Evolutionary conservation across 1,140 invertebrate genomes (phyloP).

Genomic region (Drosophila pseudoananassae): DNA sequence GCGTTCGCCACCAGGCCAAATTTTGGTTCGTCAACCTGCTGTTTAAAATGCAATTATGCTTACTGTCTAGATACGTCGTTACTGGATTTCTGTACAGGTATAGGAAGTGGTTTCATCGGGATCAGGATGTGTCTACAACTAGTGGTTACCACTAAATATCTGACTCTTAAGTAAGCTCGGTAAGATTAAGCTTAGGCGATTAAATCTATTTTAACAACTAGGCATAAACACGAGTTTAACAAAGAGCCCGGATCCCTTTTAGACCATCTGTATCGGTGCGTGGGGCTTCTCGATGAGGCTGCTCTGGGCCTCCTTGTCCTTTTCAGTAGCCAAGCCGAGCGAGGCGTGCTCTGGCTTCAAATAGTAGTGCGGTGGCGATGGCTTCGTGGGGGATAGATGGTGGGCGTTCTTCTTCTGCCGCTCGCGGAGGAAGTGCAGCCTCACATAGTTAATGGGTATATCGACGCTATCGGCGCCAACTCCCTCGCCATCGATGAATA

Average conservation of each 20-base stretch:
- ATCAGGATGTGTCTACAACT: conserved; percentile 14
- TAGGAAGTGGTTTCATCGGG: conserved; percentile 5
- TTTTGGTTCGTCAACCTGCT: conserved; percentile 11
- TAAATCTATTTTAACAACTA: conserved; percentile 69
- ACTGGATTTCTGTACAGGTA: conserved; percentile 51
- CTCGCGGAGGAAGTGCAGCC: conserved; percentile 89
- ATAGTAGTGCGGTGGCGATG: conserved; percentile 55
- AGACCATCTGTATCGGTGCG: conserved; percentile 60
- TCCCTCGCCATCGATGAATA: conserved; percentile 93
- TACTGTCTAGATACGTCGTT: conserved; percentile 19
- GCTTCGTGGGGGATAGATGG: not conserved
- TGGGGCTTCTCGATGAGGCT: conserved; percentile 71
- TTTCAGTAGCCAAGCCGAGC: conserved; percentile 45
- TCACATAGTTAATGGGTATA: conserved; percentile 92
- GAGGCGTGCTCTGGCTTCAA: conserved; percentile 57
- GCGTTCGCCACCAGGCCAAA: conserved; percentile 14
- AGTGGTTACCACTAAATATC: conserved; percentile 15
- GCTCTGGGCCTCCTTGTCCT: conserved; percentile 75
- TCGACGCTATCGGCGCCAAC: conserved; percentile 91
- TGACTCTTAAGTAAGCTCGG: conserved; percentile 67
- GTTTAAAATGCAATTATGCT: conserved; percentile 41
- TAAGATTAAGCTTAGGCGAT: conserved; percentile 62
- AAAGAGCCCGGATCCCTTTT: conserved; percentile 11
- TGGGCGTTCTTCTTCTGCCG: conserved; percentile 85
- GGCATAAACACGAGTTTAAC: conserved; percentile 37